Percentiles rank a stretch among this genome's conserved stretches.
Evolutionary conservation across 2,797 vertebrate genomes (phyloP).

Genomic region (Chaetophractus vellerosus): DNA sequence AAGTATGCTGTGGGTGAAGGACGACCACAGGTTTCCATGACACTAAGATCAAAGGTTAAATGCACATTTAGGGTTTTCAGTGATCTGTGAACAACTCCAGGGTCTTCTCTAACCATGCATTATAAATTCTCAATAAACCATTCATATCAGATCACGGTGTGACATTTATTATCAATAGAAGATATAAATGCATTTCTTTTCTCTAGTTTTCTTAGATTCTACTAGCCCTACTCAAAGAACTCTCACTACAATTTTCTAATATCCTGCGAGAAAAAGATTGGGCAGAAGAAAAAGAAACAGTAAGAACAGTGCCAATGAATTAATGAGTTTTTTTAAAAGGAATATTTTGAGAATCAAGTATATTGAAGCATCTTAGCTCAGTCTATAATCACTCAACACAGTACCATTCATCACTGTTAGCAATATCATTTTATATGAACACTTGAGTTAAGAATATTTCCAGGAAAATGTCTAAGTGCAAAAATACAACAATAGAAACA

Average conservation of each 20-base stretch:
- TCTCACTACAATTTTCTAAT: constrained; percentile 22
- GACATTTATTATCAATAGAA: constrained; percentile 49
- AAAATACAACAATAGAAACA: constrained; percentile 87
- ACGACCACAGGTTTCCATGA: constrained; percentile 89
- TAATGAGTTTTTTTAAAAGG: constrained; percentile 81
- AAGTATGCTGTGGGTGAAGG: constrained; percentile 87
- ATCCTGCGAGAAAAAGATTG: background rate
- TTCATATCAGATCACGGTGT: constrained; percentile 31
- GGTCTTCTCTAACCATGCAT: constrained; percentile 83
- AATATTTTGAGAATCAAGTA: constrained; percentile 87
- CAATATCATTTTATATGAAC: constrained; percentile 85
- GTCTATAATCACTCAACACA: constrained; percentile 85
- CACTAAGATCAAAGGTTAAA: constrained; percentile 91
- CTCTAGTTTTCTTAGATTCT: background rate
- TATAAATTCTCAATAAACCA: constrained; percentile 87
- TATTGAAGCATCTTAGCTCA: constrained; percentile 74
- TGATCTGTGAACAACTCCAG: constrained; percentile 89
- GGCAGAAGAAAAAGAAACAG: background rate
- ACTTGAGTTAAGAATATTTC: constrained; percentile 88
- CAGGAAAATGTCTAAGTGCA: constrained; percentile 84
- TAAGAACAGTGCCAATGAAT: constrained; percentile 23
- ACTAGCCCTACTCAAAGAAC: background rate
- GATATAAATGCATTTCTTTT: constrained; percentile 20
- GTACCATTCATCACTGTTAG: constrained; percentile 85
- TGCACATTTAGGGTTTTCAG: constrained; percentile 90